These are phyloP conservation scores for Narcine bancroftii DNA, from an alignment of 2,113 vertebrate species.

Conservation along the genomic window DNA sequence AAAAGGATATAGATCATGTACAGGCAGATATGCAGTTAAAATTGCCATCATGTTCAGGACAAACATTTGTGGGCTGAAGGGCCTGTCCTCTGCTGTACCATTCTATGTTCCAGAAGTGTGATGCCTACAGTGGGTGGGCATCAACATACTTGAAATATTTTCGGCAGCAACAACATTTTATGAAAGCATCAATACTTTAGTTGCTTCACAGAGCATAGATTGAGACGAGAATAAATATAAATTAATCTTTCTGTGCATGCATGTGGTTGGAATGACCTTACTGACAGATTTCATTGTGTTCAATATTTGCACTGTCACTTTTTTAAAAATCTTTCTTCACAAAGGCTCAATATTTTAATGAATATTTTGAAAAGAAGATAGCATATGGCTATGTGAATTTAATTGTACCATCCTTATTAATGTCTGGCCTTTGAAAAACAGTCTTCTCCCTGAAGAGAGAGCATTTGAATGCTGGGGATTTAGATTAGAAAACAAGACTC, in stretches of 20 bases:
- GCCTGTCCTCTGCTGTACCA: too few relatives aligned
- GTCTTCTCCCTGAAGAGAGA: background rate
- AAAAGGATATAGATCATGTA: too few relatives aligned
- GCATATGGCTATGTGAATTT: background rate
- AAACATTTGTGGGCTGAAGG: too few relatives aligned
- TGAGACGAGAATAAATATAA: background rate
- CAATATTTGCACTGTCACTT: background rate
- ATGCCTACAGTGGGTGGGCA: background rate
- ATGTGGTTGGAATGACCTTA: background rate
- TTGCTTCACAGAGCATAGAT: background rate
- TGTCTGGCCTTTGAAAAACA: background rate
- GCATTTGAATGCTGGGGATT: too few relatives aligned
- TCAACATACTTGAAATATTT: background rate
- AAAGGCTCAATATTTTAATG: conserved; percentile 8
- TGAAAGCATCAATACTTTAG: background rate
- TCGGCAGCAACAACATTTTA: background rate
- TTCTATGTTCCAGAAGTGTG: background rate
- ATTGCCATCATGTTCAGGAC: too few relatives aligned
- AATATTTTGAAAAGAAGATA: background rate
- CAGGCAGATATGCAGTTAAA: too few relatives aligned
- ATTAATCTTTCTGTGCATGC: background rate
- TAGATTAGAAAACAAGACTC: too few relatives aligned
- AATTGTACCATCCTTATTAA: background rate
- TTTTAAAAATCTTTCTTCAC: background rate
- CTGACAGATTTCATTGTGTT: background rate